phyloP scores from a whole-genome alignment of 2,113 vertebrate species.

The Myiopsitta monachus region DNA sequence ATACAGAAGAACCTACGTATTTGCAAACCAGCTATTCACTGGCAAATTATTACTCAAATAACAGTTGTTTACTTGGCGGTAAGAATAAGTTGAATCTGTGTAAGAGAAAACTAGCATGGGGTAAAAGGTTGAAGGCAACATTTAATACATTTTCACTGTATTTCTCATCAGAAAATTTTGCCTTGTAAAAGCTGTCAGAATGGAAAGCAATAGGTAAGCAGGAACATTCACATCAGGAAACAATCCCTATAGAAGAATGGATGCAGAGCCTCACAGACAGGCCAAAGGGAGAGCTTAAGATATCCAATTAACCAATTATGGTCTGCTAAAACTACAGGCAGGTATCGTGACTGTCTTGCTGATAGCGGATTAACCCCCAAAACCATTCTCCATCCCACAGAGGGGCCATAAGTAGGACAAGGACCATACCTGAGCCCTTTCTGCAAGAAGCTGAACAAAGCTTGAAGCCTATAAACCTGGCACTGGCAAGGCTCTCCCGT shows the following conservation, averaged over 20 bases:
- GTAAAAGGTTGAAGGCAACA: neutral
- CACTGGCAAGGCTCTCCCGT: rapidly evolving
- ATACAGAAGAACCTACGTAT: neutral
- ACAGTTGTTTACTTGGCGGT: neutral
- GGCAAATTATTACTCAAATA: neutral
- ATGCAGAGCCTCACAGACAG: neutral
- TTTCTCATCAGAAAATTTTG: neutral
- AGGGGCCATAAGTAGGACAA: no score
- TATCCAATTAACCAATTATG: neutral
- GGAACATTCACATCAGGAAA: neutral
- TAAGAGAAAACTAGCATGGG: neutral
- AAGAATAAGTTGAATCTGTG: neutral
- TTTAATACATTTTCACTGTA: neutral
- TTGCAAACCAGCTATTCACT: neutral
- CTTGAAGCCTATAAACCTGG: rapidly evolving
- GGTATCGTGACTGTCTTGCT: rapidly evolving
- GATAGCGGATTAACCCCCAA: neutral
- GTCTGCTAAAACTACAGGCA: rapidly evolving
- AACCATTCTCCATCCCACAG: neutral
- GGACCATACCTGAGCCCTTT: neutral
- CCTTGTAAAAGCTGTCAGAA: neutral
- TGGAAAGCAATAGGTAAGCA: neutral
- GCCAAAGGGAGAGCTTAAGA: neutral
- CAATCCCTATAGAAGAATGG: no score
- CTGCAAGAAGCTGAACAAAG: neutral